Evolutionary conservation across 2,888 invertebrate species (phyloP), one percentile per base, ranked within the genome.

Genomic region (Hoplodrina ambigua): DNA sequence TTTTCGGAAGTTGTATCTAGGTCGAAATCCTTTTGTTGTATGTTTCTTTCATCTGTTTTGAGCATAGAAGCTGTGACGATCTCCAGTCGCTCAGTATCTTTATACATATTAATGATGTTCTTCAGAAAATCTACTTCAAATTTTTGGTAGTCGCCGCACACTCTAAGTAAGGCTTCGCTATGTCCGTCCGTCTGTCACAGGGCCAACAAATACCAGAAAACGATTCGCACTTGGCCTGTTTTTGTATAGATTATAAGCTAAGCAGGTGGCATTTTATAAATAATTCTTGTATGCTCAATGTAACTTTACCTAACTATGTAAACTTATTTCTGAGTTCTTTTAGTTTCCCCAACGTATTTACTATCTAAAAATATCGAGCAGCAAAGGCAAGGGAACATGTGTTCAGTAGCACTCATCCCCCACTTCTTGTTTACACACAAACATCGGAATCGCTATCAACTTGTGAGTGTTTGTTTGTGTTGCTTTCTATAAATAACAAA

Each of bases 361-460:
- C 20, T 11, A 50, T 57, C 63, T 70, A 66, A 69, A 83, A 75
- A 80, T 83, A 80, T 46, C 52, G 49, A 17, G 5, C 65, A 58
- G 30, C 53, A 20, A 44, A 52, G 54, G 15, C 30, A 65, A 57
- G 46, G 53, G 54, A 75, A 80, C 80, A 80, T 82, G 69, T 83
- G 83, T 83, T 80, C 62, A 66, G 65, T 68, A 57, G 53, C 60
- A 30, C 55, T 60, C 52, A 57, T 65, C 68, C 50, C 44, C 49
- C 25, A n/a, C 55, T 52, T 70, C 62, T 67, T 66, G 70, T 80
- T 75, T 66, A 76, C 37, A 37, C 53, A 41, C 46, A 76, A 80
- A 60, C 77, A 60, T 68, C 13, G 49, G 55, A n/a, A 44, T 52
- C 52, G 54, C 54, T 73, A 72, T 74, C 50, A 52, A 81, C 62